phyloP scores from a whole-genome alignment of 2,113 vertebrate species.

The Corythaixoides concolor region DNA sequence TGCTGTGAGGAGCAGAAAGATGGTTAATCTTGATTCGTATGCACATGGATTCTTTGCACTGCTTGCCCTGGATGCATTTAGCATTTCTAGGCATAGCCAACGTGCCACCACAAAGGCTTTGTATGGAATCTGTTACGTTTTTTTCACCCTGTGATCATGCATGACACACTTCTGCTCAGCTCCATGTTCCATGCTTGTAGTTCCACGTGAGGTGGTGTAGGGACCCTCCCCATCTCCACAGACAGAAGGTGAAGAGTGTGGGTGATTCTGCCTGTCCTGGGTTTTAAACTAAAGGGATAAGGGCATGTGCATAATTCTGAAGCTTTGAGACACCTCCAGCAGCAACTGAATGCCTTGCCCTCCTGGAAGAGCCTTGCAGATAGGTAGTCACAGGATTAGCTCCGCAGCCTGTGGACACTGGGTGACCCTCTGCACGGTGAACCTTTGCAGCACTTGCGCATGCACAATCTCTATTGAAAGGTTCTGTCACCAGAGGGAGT shows the following conservation, averaged over 20 bases:
- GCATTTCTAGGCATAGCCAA: neutral
- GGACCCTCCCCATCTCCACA: neutral
- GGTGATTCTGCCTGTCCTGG: neutral
- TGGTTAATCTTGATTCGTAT: neutral
- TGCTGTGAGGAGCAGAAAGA: neutral
- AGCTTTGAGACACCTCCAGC: neutral
- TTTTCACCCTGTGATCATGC: neutral
- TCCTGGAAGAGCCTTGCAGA: neutral
- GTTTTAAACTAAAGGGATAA: neutral
- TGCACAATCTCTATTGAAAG: neutral
- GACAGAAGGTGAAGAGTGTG: neutral
- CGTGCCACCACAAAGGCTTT: neutral
- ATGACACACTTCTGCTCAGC: neutral
- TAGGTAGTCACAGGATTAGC: neutral
- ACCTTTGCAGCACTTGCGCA: neutral
- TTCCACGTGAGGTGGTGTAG: neutral
- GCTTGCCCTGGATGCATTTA: neutral
- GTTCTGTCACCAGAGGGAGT: constrained; percentile 49
- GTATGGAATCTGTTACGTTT: neutral
- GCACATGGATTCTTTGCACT: neutral
- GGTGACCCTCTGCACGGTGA: neutral
- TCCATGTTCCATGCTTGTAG: neutral
- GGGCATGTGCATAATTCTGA: neutral
- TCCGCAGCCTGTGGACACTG: neutral
- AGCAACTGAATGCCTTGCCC: neutral